Evolutionary conservation across 2,113 vertebrate species (phyloP).

Genomic region (Petroica traversi): DNA sequence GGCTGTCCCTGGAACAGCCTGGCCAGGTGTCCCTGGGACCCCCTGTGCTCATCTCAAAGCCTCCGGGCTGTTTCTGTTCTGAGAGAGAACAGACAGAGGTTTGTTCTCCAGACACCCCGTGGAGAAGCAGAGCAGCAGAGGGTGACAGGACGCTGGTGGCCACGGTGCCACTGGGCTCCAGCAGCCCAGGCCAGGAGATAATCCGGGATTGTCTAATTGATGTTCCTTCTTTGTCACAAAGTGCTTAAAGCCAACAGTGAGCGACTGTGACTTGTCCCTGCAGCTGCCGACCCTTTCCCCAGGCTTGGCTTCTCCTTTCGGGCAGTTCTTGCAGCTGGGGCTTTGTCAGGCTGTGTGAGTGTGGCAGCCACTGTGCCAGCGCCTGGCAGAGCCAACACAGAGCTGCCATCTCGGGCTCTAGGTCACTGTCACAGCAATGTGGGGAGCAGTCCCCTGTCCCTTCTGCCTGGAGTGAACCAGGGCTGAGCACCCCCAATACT

Average conservation of each 20-base stretch:
- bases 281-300: not conserved
- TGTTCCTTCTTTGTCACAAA: not conserved
- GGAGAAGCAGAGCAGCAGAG: not conserved
- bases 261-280: not conserved
- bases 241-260: slow-evolving; percentile 41
- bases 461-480: not conserved
- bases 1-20: not conserved
- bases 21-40: accelerated
- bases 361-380: not conserved
- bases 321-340: slow-evolving; percentile 34
- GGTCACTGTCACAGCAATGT: not conserved
- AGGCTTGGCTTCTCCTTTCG: not conserved
- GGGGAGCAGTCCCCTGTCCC: not conserved
- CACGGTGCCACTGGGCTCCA: accelerated
- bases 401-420: not conserved
- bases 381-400: not conserved
- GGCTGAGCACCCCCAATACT: not conserved
- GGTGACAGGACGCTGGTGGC: not conserved
- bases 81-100: not conserved
- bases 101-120: not conserved
- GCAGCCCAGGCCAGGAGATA: not conserved
- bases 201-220: slow-evolving; percentile 32
- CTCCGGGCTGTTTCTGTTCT: not conserved
- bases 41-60: accelerated
- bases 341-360: not conserved